Conservation (phyloP, 2,888 invertebrate genomes). For the Phengaris alcon region DNA sequence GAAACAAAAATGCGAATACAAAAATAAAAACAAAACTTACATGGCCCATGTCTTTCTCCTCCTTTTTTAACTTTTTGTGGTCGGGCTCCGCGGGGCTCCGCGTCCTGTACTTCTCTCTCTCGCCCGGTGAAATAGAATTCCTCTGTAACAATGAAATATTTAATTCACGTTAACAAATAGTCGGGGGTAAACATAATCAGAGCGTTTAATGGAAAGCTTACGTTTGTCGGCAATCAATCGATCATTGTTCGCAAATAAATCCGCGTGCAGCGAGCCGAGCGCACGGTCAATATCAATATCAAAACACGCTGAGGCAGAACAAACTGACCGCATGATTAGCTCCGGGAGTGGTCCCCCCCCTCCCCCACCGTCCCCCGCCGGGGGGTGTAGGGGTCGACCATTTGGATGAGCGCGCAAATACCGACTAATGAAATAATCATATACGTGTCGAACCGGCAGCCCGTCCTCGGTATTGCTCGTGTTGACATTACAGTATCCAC, state of each 20-base stretch:
- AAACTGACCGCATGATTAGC: conserved; percentile 80
- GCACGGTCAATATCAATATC: conserved; percentile 78
- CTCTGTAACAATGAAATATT: conserved; percentile 79
- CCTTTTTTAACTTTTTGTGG: conserved; percentile 87
- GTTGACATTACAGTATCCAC: conserved; percentile 49
- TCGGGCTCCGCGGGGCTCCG: conserved; percentile 87
- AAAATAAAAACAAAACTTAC: conserved; percentile 75
- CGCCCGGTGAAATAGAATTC: conserved; percentile 91
- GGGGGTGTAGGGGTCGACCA: conserved; percentile 48
- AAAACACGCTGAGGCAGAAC: conserved; percentile 79
- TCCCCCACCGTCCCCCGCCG: conserved; percentile 37
- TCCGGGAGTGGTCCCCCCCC: conserved; percentile 74
- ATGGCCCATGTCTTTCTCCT: conserved; percentile 90
- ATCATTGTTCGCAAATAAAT: conserved; percentile 79
- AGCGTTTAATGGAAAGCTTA: conserved; percentile 70
- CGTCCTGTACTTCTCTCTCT: conserved; percentile 89
- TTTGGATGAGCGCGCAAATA: conserved; percentile 76
- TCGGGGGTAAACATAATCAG: conserved; percentile 69
- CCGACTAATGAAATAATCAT: conserved; percentile 79
- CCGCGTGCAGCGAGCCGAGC: conserved; percentile 72
- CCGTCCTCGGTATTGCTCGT: conserved; percentile 60
- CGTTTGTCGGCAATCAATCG: conserved; percentile 73
- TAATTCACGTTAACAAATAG: background rate
- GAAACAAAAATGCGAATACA: background rate
- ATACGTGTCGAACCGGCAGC: conserved; percentile 71